Evolutionary conservation across 2,797 vertebrate species (phyloP).

Genomic region (Siniperca obscura): DNA sequence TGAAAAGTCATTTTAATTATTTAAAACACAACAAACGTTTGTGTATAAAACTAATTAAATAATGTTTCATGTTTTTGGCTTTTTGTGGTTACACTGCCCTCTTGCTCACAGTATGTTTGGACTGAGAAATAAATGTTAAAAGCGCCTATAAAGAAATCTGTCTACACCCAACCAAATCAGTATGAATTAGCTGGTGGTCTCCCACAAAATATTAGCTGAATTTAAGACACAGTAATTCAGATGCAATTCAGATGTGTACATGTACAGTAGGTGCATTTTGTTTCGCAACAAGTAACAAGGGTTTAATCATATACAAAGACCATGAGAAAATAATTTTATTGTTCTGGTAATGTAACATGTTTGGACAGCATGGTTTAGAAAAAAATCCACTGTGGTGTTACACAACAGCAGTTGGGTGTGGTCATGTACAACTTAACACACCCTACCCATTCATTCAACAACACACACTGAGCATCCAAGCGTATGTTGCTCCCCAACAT

Average conservation of each 20-base stretch:
- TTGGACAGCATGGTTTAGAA: conserved; percentile 47
- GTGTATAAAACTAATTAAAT: too few relatives aligned
- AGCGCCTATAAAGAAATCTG: background rate
- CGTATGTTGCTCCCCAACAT: background rate
- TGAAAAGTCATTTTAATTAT: background rate
- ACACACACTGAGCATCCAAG: conserved; percentile 8
- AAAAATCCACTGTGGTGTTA: conserved; percentile 41
- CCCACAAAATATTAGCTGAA: background rate
- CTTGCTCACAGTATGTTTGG: conserved; percentile 4
- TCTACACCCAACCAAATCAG: background rate
- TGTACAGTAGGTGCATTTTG: background rate
- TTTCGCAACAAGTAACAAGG: background rate
- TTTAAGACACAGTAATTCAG: background rate
- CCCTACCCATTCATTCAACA: conserved; percentile 24
- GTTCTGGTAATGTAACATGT: conserved; percentile 55
- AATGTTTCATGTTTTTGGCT: background rate
- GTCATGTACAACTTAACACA: background rate
- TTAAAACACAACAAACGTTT: background rate
- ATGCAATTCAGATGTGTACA: background rate
- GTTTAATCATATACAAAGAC: background rate
- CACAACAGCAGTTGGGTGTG: conserved; percentile 52
- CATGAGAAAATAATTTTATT: conserved; percentile 75
- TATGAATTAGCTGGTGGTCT: background rate
- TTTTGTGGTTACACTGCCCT: background rate
- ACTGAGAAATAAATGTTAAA: background rate